These are phyloP conservation scores for Hyles lineata DNA, from an alignment of 2,888 invertebrate species.

Conservation along the genomic window DNA sequence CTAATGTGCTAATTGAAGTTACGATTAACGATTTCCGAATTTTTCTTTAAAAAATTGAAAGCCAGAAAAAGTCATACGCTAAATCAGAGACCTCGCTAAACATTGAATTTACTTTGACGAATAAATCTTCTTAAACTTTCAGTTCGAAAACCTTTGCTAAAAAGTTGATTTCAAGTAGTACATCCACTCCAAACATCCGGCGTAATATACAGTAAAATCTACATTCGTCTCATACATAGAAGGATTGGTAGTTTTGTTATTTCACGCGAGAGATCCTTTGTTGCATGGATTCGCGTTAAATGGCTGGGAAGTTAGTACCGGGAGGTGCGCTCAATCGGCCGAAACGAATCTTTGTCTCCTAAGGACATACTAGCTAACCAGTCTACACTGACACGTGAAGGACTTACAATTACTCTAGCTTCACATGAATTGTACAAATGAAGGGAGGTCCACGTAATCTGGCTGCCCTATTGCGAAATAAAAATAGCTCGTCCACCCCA, in stretches of 20 bases:
- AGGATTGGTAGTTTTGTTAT: constrained; percentile 81
- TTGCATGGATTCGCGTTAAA: constrained; percentile 82
- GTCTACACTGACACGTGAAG: constrained; percentile 57
- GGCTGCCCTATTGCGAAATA: constrained; percentile 59
- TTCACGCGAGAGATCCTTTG: constrained; percentile 81
- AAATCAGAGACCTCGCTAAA: not conserved
- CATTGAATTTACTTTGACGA: not conserved
- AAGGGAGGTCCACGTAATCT: constrained; percentile 56
- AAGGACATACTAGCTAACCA: constrained; percentile 73
- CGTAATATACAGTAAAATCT: constrained; percentile 47
- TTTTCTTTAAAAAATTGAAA: no score
- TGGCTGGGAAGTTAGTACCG: constrained; percentile 82
- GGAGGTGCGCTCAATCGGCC: constrained; percentile 81
- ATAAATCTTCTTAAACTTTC: not conserved
- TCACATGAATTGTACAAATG: constrained; percentile 41
- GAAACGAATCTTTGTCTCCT: constrained; percentile 81
- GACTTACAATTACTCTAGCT: constrained; percentile 46
- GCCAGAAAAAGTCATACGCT: no score
- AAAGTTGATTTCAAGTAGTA: not conserved
- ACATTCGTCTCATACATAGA: constrained; percentile 59
- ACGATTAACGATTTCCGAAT: no score
- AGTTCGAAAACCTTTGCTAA: constrained; percentile 11
- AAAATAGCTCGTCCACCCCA: constrained; percentile 74
- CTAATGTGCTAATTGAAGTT: no score
- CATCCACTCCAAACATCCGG: not conserved